Percentiles rank a stretch among this genome's conserved stretches.
phyloP scores from a whole-genome alignment of 2,797 vertebrate genomes.

The Carduelis carduelis region DNA sequence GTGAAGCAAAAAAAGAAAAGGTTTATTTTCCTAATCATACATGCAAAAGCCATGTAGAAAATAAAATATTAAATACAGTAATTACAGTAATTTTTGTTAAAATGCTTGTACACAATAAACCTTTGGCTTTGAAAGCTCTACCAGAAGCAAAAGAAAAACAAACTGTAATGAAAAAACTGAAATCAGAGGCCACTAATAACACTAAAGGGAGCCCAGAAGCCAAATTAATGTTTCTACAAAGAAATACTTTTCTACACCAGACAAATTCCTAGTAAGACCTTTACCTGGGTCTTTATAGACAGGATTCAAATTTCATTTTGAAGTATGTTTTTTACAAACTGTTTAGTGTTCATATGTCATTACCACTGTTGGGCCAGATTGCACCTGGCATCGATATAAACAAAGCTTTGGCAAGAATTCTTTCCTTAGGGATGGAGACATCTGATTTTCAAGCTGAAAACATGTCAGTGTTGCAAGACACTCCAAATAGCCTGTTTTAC shows the following conservation, averaged over 20 bases:
- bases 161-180: conserved; percentile 26
- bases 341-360: conserved; percentile 70
- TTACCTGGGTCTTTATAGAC: conserved; percentile 46
- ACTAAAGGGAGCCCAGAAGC: conserved; percentile 55
- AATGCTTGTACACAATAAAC: conserved; percentile 52
- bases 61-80: conserved; percentile 27
- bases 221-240: conserved; percentile 49
- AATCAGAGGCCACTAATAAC: conserved; percentile 50
- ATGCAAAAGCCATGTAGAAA: neutral
- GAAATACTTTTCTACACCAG: conserved; percentile 26
- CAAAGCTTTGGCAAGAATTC: conserved; percentile 72
- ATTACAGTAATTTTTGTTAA: conserved; percentile 42
- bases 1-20: neutral
- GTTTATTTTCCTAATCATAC: neutral
- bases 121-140: conserved; percentile 41
- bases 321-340: conserved; percentile 57
- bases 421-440: conserved; percentile 72
- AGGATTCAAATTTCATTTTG: conserved; percentile 64
- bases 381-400: conserved; percentile 73
- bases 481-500: conserved; percentile 73
- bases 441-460: conserved; percentile 75
- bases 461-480: conserved; percentile 67
- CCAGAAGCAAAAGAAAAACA: conserved; percentile 45
- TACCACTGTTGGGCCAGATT: conserved; percentile 72
- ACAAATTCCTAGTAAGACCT: conserved; percentile 39